Evolutionary conservation across 2,113 vertebrate genomes (phyloP).

Genomic region (Onychorhynchus coronatus): DNA sequence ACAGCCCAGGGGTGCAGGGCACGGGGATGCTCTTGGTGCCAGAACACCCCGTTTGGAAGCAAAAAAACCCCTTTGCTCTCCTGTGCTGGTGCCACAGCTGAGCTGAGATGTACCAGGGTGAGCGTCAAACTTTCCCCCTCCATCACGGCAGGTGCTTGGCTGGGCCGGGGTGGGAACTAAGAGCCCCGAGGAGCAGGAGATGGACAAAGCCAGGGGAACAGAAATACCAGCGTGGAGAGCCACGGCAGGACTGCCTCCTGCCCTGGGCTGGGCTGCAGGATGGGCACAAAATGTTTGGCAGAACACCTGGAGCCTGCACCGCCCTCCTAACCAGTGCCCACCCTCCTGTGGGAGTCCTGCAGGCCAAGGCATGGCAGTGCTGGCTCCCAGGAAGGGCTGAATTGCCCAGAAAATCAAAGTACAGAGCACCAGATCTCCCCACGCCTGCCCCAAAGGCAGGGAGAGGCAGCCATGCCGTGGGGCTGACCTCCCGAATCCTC

Average conservation of each 20-base stretch:
- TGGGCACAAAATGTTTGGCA: background rate
- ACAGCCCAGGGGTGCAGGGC: background rate
- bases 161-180: background rate
- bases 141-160: rapidly evolving
- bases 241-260: background rate
- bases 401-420: background rate
- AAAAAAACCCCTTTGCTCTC: background rate
- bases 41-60: background rate
- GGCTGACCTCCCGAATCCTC: background rate
- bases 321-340: background rate
- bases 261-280: background rate
- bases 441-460: background rate
- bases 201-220: background rate
- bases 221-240: rapidly evolving
- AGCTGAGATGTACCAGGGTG: rapidly evolving
- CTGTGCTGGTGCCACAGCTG: background rate
- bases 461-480: background rate
- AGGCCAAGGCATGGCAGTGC: background rate
- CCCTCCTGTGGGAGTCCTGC: rapidly evolving
- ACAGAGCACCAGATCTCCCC: background rate
- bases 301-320: background rate
- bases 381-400: background rate
- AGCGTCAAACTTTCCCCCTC: background rate
- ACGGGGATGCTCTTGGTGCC: background rate
- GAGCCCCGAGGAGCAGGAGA: background rate